These are phyloP conservation scores for Galleria mellonella DNA, from an alignment of 1,140 invertebrate genomes.

Conservation along the genomic window DNA sequence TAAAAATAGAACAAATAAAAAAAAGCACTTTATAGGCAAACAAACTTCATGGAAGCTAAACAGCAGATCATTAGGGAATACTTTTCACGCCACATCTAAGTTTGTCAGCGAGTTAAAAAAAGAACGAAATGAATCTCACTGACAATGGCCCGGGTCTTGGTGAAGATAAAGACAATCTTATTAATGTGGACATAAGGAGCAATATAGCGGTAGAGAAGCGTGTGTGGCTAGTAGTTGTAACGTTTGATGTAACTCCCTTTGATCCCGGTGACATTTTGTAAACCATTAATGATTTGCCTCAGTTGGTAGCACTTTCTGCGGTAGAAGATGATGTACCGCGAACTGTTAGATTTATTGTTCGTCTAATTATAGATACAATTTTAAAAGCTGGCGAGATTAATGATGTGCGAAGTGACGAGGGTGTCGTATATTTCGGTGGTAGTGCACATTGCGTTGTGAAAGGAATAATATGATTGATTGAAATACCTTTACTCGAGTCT, in stretches of 20 bases:
- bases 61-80: constrained; percentile 33
- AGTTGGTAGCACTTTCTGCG: constrained; percentile 27
- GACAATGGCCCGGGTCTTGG: constrained; percentile 9
- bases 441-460: neutral
- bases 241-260: constrained; percentile 56
- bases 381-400: constrained; percentile 25
- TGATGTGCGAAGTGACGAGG: constrained; percentile 19
- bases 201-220: constrained; percentile 19
- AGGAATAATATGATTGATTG: constrained; percentile 5
- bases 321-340: constrained; percentile 18
- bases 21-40: neutral
- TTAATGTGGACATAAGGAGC: constrained; percentile 5
- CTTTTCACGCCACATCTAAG: constrained; percentile 31
- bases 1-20: neutral
- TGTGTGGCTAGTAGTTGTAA: constrained; percentile 28
- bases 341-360: constrained; percentile 25
- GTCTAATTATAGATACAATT: constrained; percentile 48
- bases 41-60: constrained; percentile 12
- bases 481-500: neutral
- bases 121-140: constrained; percentile 26
- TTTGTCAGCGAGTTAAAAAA: constrained; percentile 51
- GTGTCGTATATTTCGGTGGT: neutral
- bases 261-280: constrained; percentile 55
- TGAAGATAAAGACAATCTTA: constrained; percentile 15
- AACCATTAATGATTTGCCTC: constrained; percentile 51